Base-by-base conservation (phyloP, 1,140 invertebrate species). In the Megalonaias nervosa region DNA sequence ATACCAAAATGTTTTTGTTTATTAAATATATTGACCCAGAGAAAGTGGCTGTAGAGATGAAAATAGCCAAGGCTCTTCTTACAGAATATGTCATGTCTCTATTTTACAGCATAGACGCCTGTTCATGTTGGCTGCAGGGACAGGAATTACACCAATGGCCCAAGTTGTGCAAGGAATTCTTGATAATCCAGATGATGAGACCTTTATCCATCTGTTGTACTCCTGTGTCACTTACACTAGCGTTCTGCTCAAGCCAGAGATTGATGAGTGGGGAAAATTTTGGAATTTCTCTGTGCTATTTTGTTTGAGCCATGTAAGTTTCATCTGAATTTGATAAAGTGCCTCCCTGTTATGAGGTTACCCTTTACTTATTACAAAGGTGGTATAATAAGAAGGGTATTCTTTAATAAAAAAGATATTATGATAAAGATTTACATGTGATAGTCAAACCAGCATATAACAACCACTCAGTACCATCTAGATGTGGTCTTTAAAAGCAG, bases 241-340 rank as follows among this genome's bases (percentile, higher is more conserved):
- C 74, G 92, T 95, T 71, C 88, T 94, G 58, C 90, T 94, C 58
- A 91, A 93, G 84, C 82, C 92, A 66, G 89, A 93, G 77, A 82
- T 95, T 11, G 92, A 93, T 84, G 80, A 90, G 26, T 92, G 92
- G 81, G 87, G 86, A 61, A 83, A 84, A 17, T 93, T 90, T 89
- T 95, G 94, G 94, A 95, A 95, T 91, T 94, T 95, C 85, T 90
- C 87, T 70, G 93, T 93, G 81, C 88, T 90, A 76, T 90, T 94
- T 82, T 94, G 91, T 90, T 78, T 94, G 66, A 92, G 92, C 80
- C 79, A 91, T 82, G 86, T 86, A 71, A 74, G 56, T 68, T 16
- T 68, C 9, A 75, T 81, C 68, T 48, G n/a, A 19, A 14, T 38
- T 5, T 1, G 17, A 13, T 55, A 16, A 65, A 26, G 55, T 16